A percentile compares a stretch with the other conserved stretches of the same genome.
These are phyloP conservation scores for Nothoprocta pentlandii DNA, from an alignment of 2,113 vertebrate species.

Conservation along the genomic window DNA sequence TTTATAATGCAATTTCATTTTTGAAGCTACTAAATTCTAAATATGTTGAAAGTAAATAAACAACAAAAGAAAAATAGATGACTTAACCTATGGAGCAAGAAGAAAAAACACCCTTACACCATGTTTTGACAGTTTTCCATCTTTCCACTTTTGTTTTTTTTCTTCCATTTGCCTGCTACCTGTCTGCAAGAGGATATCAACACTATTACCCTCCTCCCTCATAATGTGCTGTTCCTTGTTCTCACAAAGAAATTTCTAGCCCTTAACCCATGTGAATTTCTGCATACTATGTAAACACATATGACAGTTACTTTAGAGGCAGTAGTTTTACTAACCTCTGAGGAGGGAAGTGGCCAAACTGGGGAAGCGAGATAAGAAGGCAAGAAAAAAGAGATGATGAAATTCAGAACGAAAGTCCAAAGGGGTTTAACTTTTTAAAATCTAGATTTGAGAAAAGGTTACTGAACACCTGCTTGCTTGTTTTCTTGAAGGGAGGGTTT, in stretches of 20 bases:
- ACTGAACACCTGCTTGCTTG: background rate
- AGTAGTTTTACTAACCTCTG: background rate
- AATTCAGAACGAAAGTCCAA: background rate
- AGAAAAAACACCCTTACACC: background rate
- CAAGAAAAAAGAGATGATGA: background rate
- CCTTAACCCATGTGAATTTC: background rate
- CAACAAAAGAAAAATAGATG: background rate
- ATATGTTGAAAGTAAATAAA: background rate
- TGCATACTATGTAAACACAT: background rate
- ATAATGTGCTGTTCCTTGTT: background rate
- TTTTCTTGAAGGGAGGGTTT: background rate
- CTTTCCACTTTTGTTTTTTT: background rate
- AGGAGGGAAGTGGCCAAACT: slow-evolving; percentile 34
- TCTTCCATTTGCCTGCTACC: background rate
- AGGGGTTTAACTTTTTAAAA: slow-evolving; percentile 1
- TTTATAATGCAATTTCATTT: background rate
- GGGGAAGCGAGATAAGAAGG: slow-evolving; percentile 54
- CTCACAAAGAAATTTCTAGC: background rate
- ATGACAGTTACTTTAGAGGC: slow-evolving; percentile 30
- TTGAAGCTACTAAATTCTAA: background rate
- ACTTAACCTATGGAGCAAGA: background rate
- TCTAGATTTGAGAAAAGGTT: background rate
- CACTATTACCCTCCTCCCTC: background rate
- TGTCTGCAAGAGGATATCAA: background rate
- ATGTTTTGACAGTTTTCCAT: background rate